These are phyloP conservation scores for Machaerirhynchus nigripectus DNA, from an alignment of 2,113 vertebrate genomes.

Conservation along the genomic window DNA sequence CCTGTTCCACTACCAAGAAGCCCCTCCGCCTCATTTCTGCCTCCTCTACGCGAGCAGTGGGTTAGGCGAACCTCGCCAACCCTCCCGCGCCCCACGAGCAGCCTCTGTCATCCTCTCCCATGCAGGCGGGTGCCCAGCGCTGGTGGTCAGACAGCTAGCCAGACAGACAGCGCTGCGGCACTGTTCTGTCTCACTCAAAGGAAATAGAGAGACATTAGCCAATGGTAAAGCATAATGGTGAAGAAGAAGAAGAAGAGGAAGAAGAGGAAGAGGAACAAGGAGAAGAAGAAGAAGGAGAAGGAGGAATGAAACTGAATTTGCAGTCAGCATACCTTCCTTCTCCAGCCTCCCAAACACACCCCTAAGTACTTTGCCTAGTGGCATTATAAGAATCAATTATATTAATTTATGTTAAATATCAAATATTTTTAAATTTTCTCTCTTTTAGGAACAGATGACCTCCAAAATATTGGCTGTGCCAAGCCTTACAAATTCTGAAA, in stretches of 20 bases:
- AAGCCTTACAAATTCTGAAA: not conserved
- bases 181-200: not conserved
- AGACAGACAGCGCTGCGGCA: too few species aligned
- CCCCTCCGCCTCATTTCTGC: too few species aligned
- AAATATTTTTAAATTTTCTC: not conserved
- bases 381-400: not conserved
- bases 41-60: too few species aligned
- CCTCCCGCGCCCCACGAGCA: too few species aligned
- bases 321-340: not conserved
- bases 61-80: too few species aligned
- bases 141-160: too few species aligned
- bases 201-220: not conserved
- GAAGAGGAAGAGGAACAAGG: not conserved
- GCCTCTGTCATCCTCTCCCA: too few species aligned
- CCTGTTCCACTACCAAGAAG: too few species aligned
- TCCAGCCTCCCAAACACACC: not conserved
- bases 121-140: too few species aligned
- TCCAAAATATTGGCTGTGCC: not conserved
- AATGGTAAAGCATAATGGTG: not conserved
- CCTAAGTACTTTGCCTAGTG: not conserved
- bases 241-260: not conserved
- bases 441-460: not conserved
- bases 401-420: not conserved
- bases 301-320: not conserved
- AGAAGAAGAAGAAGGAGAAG: not conserved